Base-by-base conservation (phyloP, 2,888 invertebrate species). In the Diadegma fenestrale region DNA sequence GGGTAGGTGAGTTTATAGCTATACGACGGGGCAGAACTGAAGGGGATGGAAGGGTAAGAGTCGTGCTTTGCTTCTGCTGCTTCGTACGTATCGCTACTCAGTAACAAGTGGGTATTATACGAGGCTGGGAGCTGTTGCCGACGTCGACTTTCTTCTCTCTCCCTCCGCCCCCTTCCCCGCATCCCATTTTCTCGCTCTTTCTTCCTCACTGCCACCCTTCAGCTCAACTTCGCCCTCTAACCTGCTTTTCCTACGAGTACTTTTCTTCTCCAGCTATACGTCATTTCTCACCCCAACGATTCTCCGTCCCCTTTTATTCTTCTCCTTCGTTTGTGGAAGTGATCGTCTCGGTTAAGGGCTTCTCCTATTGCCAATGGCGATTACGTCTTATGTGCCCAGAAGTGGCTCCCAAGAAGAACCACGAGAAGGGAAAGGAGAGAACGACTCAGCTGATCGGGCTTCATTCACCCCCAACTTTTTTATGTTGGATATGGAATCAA, bases 31-130 rank as follows among this genome's bases (percentile, higher is more conserved):
- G 58, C 12, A 58, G 26, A 8, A 41, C 19, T 26, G 41, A 22
- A 26, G 61, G 71, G 14, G 68, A 26, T 51, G 79, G 72, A 71
- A 73, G 64, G 63, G 79, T 69, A 76, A 84, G 82, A 77, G 76
- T 80, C 68, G 68, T 37, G 73, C 85, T 71, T 58, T 81, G 80
- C 71, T 77, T 79, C 80, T 83, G 64, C 81, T 80, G 82, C 82
- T 68, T 80, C 84, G 85, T 88, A 89, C 87, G 88, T 90, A 92
- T 91, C 89, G 89, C 88, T 88, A 87, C 88, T 89, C 91, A 87
- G 92, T 92, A 92, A 92, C 92, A 92, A 92, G 92, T 92, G 92
- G 92, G 90, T 90, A 91, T 92, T 92, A 91, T 90, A 89, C 88
- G 87, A 86, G 77, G 79, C 86, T 84, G 80, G 80, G 84, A 81